These are phyloP conservation scores for Netelia inedita DNA, from an alignment of 2,888 invertebrate species.

Conservation along the genomic window DNA sequence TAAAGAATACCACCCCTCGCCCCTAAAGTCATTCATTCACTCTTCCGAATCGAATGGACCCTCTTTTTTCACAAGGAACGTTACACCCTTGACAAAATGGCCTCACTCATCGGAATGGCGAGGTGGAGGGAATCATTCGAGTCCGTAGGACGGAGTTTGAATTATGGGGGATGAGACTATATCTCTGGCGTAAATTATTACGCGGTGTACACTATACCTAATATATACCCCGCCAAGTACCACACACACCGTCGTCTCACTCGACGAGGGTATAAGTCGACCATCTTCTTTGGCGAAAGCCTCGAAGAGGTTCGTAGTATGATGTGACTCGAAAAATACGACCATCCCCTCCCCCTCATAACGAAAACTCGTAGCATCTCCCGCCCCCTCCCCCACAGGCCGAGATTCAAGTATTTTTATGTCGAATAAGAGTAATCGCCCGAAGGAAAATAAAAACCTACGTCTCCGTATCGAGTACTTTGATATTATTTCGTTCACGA, in stretches of 20 bases:
- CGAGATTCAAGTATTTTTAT: conserved; percentile 2
- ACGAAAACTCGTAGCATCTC: neutral
- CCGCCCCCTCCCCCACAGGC: neutral
- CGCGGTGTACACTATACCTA: neutral
- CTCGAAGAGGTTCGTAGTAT: conserved; percentile 1
- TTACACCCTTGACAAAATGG: neutral
- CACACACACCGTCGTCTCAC: conserved; percentile 20
- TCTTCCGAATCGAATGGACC: neutral
- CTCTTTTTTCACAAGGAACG: neutral
- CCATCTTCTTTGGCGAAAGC: conserved; percentile 6
- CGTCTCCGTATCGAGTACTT: conserved; percentile 10
- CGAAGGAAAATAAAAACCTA: neutral
- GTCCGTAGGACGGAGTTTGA: neutral
- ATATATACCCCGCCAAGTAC: conserved; percentile 16
- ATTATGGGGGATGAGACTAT: neutral
- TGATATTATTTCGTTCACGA: neutral
- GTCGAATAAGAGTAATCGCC: neutral
- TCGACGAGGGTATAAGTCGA: conserved; percentile 21
- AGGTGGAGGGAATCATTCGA: neutral
- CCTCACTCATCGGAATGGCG: neutral
- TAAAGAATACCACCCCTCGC: neutral
- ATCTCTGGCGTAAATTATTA: neutral
- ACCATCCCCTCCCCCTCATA: neutral
- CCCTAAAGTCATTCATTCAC: neutral
- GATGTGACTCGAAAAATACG: conserved; percentile 11